Percentiles rank a stretch among this genome's conserved stretches.
phyloP scores from a whole-genome alignment of 2,888 invertebrate species.

The Tortrix viridana region DNA sequence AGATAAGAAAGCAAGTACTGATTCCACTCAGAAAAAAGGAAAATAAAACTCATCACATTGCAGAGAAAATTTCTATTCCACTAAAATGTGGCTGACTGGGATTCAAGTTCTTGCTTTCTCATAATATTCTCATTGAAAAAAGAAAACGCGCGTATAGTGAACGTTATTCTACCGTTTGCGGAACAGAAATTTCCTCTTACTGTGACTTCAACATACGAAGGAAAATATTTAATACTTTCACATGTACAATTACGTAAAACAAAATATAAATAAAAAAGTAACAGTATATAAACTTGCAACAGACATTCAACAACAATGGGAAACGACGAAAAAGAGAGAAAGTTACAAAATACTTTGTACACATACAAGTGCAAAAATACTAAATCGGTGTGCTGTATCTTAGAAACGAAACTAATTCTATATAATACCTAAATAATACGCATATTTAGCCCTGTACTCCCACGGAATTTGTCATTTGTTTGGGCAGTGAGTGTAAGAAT shows the following conservation, averaged over 20 bases:
- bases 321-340: conserved; percentile 45
- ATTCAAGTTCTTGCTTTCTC: conserved; percentile 78
- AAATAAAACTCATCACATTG: conserved; percentile 69
- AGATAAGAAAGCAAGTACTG: conserved; percentile 84
- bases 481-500: conserved; percentile 54
- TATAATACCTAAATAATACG: conserved; percentile 13
- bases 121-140: conserved; percentile 44
- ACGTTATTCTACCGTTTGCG: conserved; percentile 72
- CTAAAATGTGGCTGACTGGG: conserved; percentile 49
- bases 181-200: conserved; percentile 83
- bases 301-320: conserved; percentile 66
- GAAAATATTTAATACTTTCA: conserved; percentile 39
- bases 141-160: conserved; percentile 48
- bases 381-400: conserved; percentile 43
- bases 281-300: conserved; percentile 40
- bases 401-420: conserved; percentile 21
- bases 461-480: conserved; percentile 50
- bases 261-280: conserved; percentile 29
- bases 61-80: conserved; percentile 84
- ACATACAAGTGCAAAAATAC: conserved; percentile 51
- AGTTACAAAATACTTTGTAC: conserved; percentile 26
- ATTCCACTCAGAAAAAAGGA: conserved; percentile 52
- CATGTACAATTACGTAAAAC: conserved; percentile 29
- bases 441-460: conserved; percentile 43
- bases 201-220: conserved; percentile 54